phyloP scores from a whole-genome alignment of 2,888 invertebrate genomes.

The Oscheius onirici region DNA sequence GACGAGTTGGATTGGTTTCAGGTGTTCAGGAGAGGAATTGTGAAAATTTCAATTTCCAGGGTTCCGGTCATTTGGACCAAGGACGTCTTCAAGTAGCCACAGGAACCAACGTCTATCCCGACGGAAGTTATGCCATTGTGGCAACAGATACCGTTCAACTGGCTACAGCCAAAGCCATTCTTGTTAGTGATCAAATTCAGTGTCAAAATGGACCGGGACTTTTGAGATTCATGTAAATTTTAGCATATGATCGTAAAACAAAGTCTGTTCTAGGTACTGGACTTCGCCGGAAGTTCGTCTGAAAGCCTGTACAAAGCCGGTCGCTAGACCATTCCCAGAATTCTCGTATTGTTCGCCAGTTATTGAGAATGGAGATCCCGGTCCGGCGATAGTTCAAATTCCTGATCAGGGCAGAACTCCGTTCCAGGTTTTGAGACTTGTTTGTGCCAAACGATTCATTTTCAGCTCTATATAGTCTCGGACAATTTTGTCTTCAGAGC shows the following conservation, averaged over 20 bases:
- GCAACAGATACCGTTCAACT: constrained; percentile 64
- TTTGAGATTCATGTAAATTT: constrained; percentile 56
- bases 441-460: not conserved
- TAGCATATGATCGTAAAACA: not conserved
- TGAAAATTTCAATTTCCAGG: no score
- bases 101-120: constrained; percentile 63
- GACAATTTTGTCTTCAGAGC: constrained; percentile 68
- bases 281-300: constrained; percentile 68
- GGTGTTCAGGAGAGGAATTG: not conserved
- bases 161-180: constrained; percentile 61
- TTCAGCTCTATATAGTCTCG: constrained; percentile 66
- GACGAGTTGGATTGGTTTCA: constrained; percentile 69
- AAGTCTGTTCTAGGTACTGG: constrained; percentile 61
- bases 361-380: constrained; percentile 67
- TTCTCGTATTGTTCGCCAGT: constrained; percentile 67
- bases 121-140: constrained; percentile 67
- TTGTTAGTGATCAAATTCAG: constrained; percentile 62
- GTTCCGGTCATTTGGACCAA: constrained; percentile 64
- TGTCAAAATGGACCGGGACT: constrained; percentile 59
- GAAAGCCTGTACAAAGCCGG: constrained; percentile 61
- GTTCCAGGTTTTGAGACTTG: constrained; percentile 57
- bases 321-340: constrained; percentile 55
- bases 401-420: constrained; percentile 65
- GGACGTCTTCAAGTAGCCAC: constrained; percentile 59
- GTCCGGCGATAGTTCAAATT: constrained; percentile 67